Conservation (phyloP, 1,140 invertebrate species). For the Neuroterus valhalla region DNA sequence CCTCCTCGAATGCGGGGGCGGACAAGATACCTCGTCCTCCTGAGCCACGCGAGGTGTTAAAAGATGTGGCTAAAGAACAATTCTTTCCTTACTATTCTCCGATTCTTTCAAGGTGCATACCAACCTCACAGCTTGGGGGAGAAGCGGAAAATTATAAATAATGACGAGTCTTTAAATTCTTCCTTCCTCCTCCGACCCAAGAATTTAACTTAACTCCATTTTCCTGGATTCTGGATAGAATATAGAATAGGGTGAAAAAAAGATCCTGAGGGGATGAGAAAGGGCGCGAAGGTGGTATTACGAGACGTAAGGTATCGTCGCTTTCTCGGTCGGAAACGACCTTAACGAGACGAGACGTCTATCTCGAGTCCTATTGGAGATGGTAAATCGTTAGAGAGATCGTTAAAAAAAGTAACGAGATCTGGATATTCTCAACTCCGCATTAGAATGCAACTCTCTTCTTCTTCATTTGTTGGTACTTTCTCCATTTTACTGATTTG, state of each 20-base stretch:
- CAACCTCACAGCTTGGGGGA: conserved; percentile 14
- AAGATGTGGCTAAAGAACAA: background rate
- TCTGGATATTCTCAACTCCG: background rate
- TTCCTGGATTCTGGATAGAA: conserved; percentile 1
- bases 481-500: too few species aligned
- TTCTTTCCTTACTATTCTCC: conserved; percentile 22
- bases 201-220: conserved; percentile 2
- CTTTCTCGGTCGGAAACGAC: conserved; percentile 27
- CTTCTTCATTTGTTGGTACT: too few species aligned
- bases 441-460: background rate
- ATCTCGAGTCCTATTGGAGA: conserved; percentile 21
- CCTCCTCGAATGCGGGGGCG: conserved; percentile 26
- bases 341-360: conserved; percentile 29
- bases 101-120: conserved; percentile 48
- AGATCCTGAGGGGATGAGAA: background rate
- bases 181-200: conserved; percentile 5
- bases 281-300: conserved; percentile 25
- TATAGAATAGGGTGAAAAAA: conserved; percentile 23
- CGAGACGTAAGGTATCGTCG: conserved; percentile 29
- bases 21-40: background rate
- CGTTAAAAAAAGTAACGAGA: conserved; percentile 21
- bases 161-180: conserved; percentile 57
- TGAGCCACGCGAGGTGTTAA: conserved; percentile 6
- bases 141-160: conserved; percentile 69
- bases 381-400: conserved; percentile 18